Conservation (phyloP, 1,140 invertebrate genomes). For the Atta cephalotes region DNA sequence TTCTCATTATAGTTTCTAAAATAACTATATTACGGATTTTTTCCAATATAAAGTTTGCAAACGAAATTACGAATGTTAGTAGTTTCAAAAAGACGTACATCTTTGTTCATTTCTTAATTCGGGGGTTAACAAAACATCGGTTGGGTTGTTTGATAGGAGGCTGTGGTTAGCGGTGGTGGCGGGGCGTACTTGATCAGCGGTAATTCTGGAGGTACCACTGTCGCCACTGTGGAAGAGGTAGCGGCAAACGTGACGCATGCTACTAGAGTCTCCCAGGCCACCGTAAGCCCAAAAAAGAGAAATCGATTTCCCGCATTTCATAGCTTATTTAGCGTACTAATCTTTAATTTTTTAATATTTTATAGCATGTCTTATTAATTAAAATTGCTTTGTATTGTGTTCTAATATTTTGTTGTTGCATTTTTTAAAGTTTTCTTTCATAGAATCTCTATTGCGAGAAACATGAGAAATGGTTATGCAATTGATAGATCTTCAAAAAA, state of each 20-base stretch:
- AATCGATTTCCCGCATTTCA: constrained; percentile 80
- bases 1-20: constrained; percentile 5
- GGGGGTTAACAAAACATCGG: constrained; percentile 84
- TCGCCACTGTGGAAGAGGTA: constrained; percentile 86
- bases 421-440: background rate
- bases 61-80: constrained; percentile 12
- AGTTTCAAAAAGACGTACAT: background rate
- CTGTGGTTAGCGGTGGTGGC: constrained; percentile 87
- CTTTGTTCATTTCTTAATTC: constrained; percentile 45
- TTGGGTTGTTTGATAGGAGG: constrained; percentile 85
- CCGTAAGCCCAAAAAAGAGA: constrained; percentile 89
- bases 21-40: background rate
- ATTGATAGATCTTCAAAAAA: background rate
- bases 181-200: constrained; percentile 90
- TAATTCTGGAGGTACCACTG: constrained; percentile 87
- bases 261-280: constrained; percentile 95
- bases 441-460: background rate
- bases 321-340: constrained; percentile 82
- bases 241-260: constrained; percentile 91
- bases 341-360: constrained; percentile 32
- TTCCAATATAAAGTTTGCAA: constrained; percentile 1
- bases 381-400: constrained; percentile 34
- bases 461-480: background rate
- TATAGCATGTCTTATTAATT: constrained; percentile 49
- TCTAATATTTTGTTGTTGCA: constrained; percentile 27